Percentiles rank a stretch among this genome's conserved stretches.
phyloP scores from a whole-genome alignment of 2,797 vertebrate genomes.

The Taenioides sp. region DNA sequence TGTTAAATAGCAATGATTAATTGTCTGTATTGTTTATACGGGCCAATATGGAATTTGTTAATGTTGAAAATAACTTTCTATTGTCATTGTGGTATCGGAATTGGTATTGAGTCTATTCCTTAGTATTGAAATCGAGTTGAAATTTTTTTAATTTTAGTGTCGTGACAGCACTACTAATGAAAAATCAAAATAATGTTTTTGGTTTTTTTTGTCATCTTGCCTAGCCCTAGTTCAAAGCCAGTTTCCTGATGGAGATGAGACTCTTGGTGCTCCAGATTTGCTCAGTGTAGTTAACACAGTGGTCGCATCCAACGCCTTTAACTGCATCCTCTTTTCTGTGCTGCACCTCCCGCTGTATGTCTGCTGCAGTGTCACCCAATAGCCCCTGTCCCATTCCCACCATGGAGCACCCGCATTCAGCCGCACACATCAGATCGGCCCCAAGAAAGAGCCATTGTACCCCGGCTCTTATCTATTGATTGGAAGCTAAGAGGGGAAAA shows the following conservation, averaged over 20 bases:
- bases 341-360: conserved; percentile 49
- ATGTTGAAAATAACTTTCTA: no score
- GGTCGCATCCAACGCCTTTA: conserved; percentile 57
- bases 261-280: conserved; percentile 61
- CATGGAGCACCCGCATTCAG: conserved; percentile 67
- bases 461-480: conserved; percentile 75
- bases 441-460: conserved; percentile 77
- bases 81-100: no score
- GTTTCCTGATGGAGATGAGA: conserved; percentile 71
- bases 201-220: no score
- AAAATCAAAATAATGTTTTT: no score
- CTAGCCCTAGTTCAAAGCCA: conserved; percentile 4
- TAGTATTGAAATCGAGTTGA: no score
- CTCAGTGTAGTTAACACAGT: conserved; percentile 32
- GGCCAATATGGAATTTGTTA: no score
- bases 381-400: conserved; percentile 72
- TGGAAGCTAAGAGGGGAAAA: conserved; percentile 72
- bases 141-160: no score
- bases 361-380: conserved; percentile 74
- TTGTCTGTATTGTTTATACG: no score
- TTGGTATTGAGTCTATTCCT: no score
- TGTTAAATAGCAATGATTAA: no score
- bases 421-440: conserved; percentile 69
- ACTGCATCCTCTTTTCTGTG: conserved; percentile 47
- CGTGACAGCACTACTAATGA: no score